Evolutionary conservation across 2,113 vertebrate species (phyloP), one percentile per base, ranked within the genome.

Genomic region (Leptobrachium ailaonicum): DNA sequence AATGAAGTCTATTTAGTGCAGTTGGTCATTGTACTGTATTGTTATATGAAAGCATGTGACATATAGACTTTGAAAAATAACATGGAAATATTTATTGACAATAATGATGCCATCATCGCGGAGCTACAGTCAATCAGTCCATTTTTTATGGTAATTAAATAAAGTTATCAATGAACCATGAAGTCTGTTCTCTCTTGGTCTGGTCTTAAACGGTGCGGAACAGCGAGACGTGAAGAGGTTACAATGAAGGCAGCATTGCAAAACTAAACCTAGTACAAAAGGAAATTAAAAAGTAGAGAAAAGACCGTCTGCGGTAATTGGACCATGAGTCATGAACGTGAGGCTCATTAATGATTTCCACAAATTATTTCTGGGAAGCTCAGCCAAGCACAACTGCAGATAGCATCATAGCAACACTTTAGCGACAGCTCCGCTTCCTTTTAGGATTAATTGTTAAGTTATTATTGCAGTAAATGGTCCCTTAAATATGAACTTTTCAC

Each of bases 281-380:
- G 71, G 64, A 74, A 68, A 74, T 74, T 74, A 80, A 74, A 80
- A 66, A 63, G 64, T 20, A 73, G 64, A 74, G 71, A 73, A 32
- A 80, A 74, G 71, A 68, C 78, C 43, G 47, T 74, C 66, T 53
- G 11, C 64, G 45, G 50, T 80, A 80, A 68, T 60, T 80, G 77
- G 77, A 53, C 53, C 43, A 14, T 50, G 64, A 80, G 64, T 80
- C 71, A 74, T 73, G 71, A 80, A 80, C 78, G 13, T 68, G 42
- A 80, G 64, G n/a, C 42, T 54, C 53, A 69, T 80, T 74, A 80
- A 80, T 80, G 71, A 67, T 74, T 80, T 80, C 63, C 78, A 80
- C 71, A 80, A 68, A 68, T 80, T 80, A 74, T 80, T 68, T 54
- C 47, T 60, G 50, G 63, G 60, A 73, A 80, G 50, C 66, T 41